Evolutionary conservation across 1,140 invertebrate species (phyloP).

Genomic region (Monomorium pharaonis): DNA sequence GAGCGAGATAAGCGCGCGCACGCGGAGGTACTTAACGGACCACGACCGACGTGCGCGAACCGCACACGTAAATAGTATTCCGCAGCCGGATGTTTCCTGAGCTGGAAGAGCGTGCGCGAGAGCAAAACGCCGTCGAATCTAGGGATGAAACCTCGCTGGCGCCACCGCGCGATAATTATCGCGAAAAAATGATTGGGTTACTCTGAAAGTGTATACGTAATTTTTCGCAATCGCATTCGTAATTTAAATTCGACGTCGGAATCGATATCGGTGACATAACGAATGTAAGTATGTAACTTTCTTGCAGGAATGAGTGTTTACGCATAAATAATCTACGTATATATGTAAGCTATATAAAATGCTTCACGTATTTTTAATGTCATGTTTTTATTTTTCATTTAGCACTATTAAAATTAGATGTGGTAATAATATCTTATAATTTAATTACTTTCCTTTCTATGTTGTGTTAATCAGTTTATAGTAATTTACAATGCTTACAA

Average conservation of each 20-base stretch:
- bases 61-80: constrained; percentile 41
- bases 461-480: too few species aligned
- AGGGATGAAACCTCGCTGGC: not conserved
- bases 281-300: not conserved
- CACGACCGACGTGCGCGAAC: constrained; percentile 34
- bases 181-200: constrained; percentile 16
- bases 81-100: constrained; percentile 48
- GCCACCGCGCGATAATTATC: constrained; percentile 31
- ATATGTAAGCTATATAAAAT: too few species aligned
- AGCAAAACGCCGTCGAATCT: constrained; percentile 57
- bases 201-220: not conserved
- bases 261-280: not conserved
- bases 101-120: not conserved
- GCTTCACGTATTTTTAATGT: too few species aligned
- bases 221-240: not conserved
- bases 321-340: too few species aligned
- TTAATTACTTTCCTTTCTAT: too few species aligned
- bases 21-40: constrained; percentile 74
- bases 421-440: too few species aligned
- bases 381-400: too few species aligned
- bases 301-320: not conserved
- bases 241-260: not conserved
- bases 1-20: constrained; percentile 70
- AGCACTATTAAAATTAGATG: too few species aligned
- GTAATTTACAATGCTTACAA: too few species aligned